Evolutionary conservation across 1,140 invertebrate species (phyloP).

Genomic region (Propsilocerus akamusi): DNA sequence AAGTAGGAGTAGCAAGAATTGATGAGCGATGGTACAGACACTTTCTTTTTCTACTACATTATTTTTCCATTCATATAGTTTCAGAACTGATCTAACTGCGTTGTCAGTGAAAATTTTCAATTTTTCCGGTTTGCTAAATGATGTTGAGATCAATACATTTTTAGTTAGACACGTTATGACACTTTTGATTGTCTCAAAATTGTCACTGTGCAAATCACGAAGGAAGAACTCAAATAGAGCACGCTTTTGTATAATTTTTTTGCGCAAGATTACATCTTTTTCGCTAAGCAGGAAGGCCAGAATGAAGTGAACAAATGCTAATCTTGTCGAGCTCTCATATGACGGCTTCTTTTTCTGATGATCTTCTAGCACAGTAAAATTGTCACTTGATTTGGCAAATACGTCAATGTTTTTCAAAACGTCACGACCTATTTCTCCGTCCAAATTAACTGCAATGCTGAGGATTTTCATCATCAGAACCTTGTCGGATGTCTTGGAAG

Average conservation of each 20-base stretch:
- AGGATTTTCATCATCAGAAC: neutral
- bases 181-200: neutral
- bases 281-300: neutral
- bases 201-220: neutral
- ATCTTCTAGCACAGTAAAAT: neutral
- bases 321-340: neutral
- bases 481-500: constrained; percentile 29
- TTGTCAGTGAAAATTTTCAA: constrained; percentile 46
- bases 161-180: constrained; percentile 15
- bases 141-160: constrained; percentile 42
- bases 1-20: constrained; percentile 43
- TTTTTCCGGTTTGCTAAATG: constrained; percentile 52
- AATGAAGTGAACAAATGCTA: neutral
- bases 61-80: constrained; percentile 57
- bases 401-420: neutral
- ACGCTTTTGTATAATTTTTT: neutral
- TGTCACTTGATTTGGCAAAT: neutral
- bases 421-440: neutral
- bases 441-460: neutral
- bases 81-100: constrained; percentile 41
- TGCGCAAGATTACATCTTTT: neutral
- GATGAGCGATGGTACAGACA: constrained; percentile 35
- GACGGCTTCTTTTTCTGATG: neutral
- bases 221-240: neutral
- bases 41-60: constrained; percentile 30